Conservation (phyloP, 2,797 vertebrate genomes). For the Pseudomugil tenellus region DNA sequence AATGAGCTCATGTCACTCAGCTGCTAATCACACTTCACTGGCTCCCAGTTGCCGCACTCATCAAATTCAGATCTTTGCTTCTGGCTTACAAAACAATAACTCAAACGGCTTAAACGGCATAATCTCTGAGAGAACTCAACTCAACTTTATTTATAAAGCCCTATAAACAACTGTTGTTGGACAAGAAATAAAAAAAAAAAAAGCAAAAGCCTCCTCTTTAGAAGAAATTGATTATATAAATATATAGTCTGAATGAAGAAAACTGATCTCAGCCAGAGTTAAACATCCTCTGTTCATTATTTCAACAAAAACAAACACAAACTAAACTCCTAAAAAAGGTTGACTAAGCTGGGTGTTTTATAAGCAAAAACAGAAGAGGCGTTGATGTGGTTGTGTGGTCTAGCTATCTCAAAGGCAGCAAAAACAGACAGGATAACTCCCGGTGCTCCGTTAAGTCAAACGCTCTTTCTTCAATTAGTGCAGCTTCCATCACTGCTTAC, state of each 20-base stretch:
- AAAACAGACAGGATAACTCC: slow-evolving; percentile 21
- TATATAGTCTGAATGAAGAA: background rate
- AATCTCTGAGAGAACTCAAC: too few species aligned
- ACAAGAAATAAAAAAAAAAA: too few species aligned
- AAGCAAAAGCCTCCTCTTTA: too few species aligned
- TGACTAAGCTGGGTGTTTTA: slow-evolving; percentile 4
- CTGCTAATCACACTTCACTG: too few species aligned
- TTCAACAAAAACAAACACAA: background rate
- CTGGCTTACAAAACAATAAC: too few species aligned
- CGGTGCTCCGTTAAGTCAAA: slow-evolving; percentile 58
- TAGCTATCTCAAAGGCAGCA: slow-evolving; percentile 33
- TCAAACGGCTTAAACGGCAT: too few species aligned
- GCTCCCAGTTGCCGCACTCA: too few species aligned
- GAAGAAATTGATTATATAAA: too few species aligned
- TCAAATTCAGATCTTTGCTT: too few species aligned
- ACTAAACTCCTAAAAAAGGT: background rate
- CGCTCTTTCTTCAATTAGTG: slow-evolving; percentile 70
- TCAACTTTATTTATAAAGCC: too few species aligned
- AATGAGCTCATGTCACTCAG: too few species aligned
- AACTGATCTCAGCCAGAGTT: background rate
- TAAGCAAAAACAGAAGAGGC: slow-evolving; percentile 30
- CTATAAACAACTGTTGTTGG: too few species aligned
- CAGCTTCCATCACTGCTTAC: slow-evolving; percentile 63
- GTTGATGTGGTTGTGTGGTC: slow-evolving; percentile 69
- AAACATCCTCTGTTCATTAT: background rate